Base-by-base conservation (phyloP, 2,113 vertebrate species). In the Aplodontia rufa region DNA sequence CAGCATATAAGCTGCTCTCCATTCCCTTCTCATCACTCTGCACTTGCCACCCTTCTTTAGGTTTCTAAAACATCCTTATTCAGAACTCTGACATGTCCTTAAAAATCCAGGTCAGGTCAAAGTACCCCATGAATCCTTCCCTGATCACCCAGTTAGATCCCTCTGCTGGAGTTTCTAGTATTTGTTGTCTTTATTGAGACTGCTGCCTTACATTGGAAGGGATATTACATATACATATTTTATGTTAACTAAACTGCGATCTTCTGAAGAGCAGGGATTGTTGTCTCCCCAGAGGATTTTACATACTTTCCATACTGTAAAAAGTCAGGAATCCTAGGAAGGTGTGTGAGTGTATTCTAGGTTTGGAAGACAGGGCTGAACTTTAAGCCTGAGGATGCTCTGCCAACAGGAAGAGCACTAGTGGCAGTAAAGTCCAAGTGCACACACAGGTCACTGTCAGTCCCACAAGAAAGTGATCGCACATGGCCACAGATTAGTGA, bases 1-100 rank as follows among this genome's bases (percentile, higher is more conserved):
- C 12, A 4, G 84, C n/a, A 72, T 10, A 24, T 22, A 47, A 32
- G 5, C 14, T 35, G 13, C 28, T 55, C 19, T 32, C 8, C 7
- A 0, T 2, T 53, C 8, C n/a, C 17, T n/a, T 13, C 42, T 35
- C 14, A 5, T 17, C 16, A 3, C 28, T 32, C 20, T 24, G 35
- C 40, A 47, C 42, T 64, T 79, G 30, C 51, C 11, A 6, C 42
- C 26, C 7, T 17, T 30, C 37, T 64, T 81, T 32, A 24, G 64
- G 28, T 24, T 72, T 80, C 93, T 66, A 28, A 42, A 35, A 68
- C 40, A 20, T 12, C 26, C 13, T 8, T 47, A 72, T 11, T 75
- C n/a, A 12, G 22, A 13, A 14, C 20, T 42, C 28, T 16, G 49
- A n/a, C 14, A 37, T 8, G 10, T 53, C 35, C 42, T 45, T 51